phyloP scores from a whole-genome alignment of 2,888 invertebrate species.

The Hirtodrosophila duncani region DNA sequence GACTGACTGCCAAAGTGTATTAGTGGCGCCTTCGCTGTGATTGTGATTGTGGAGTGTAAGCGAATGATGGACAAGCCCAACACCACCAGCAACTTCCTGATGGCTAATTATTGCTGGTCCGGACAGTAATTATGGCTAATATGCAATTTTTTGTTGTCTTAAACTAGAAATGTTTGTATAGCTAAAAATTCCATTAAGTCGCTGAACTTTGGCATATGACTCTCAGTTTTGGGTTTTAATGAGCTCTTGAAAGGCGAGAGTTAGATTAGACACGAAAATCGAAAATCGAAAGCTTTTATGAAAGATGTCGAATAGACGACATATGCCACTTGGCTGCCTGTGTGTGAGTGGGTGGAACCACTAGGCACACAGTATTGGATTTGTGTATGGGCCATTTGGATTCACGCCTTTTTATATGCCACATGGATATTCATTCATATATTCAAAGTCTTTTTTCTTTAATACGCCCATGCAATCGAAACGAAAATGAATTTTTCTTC shows the following conservation, averaged over 20 bases:
- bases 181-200: slow-evolving; percentile 32
- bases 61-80: neutral
- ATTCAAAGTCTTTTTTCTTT: slow-evolving; percentile 5
- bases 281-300: slow-evolving; percentile 36
- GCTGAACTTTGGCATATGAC: slow-evolving; percentile 48
- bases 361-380: neutral
- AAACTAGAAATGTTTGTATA: neutral
- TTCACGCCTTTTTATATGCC: slow-evolving; percentile 49
- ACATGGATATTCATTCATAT: slow-evolving; percentile 56
- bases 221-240: slow-evolving; percentile 41
- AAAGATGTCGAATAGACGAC: slow-evolving; percentile 16
- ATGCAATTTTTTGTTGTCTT: neutral
- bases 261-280: slow-evolving; percentile 30
- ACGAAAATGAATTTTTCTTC: slow-evolving; percentile 53
- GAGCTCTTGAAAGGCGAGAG: slow-evolving; percentile 26
- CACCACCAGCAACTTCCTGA: neutral
- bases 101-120: slow-evolving; percentile 43
- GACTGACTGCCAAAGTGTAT: no score
- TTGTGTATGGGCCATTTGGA: slow-evolving; percentile 8
- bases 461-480: slow-evolving; percentile 50
- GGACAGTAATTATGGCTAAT: slow-evolving; percentile 10
- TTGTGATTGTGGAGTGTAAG: slow-evolving; percentile 10
- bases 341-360: slow-evolving; percentile 33
- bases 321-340: no score
- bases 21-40: no score